phyloP scores from a whole-genome alignment of 2,888 invertebrate species.

The Ophion ventricosus region DNA sequence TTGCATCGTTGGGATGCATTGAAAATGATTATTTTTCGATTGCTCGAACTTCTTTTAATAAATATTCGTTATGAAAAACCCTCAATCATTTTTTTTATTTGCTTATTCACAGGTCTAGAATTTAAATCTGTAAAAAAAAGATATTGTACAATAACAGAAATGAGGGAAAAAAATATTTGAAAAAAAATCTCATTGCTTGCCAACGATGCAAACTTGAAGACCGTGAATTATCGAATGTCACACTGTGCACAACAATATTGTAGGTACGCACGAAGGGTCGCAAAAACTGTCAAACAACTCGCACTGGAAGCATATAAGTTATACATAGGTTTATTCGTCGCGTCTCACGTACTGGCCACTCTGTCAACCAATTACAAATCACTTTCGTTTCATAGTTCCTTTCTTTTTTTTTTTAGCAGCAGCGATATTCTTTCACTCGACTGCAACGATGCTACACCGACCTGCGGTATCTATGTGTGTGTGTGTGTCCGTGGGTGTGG shows the following conservation, averaged over 20 bases:
- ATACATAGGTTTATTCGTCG: constrained; percentile 19
- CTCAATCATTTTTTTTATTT: too few species aligned
- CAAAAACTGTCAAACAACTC: constrained; percentile 68
- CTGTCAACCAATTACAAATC: constrained; percentile 62
- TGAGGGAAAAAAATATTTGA: too few species aligned
- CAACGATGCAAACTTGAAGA: too few species aligned
- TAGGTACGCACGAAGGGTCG: constrained; percentile 71
- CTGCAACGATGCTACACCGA: background rate
- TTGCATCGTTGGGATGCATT: too few species aligned
- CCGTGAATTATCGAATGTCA: background rate
- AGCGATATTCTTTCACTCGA: background rate
- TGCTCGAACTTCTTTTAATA: too few species aligned
- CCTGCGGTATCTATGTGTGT: background rate
- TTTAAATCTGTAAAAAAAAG: too few species aligned
- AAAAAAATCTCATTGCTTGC: too few species aligned
- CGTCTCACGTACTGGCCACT: constrained; percentile 70
- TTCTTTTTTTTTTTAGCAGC: background rate
- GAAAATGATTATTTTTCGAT: too few species aligned
- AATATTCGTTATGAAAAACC: too few species aligned
- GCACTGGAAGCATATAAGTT: constrained; percentile 73
- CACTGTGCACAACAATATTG: constrained; percentile 75
- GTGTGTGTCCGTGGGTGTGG: background rate
- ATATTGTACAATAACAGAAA: too few species aligned
- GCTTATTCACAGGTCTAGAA: too few species aligned
- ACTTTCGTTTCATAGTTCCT: background rate